Evolutionary conservation across 1,140 invertebrate species (phyloP).

Genomic region (Ceratosolen fusciceps): DNA sequence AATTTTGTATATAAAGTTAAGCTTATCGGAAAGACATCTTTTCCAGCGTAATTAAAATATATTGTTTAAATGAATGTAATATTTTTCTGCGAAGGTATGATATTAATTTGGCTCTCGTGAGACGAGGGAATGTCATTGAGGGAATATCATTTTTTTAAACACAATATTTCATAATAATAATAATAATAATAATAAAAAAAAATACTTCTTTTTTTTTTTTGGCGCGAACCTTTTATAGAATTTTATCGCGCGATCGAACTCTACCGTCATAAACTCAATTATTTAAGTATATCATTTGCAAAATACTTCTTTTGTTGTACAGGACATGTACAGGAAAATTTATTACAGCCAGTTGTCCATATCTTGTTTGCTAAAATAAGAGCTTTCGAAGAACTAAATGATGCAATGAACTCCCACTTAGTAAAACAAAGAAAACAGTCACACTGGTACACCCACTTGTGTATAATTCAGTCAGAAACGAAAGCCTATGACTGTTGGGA

Average conservation of each 20-base stretch:
- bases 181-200: too few species aligned
- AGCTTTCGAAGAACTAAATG: constrained; percentile 35
- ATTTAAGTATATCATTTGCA: constrained; percentile 1
- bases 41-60: too few species aligned
- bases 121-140: too few species aligned
- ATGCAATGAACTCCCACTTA: constrained; percentile 44
- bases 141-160: too few species aligned
- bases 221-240: too few species aligned
- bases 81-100: too few species aligned
- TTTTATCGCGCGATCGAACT: background rate
- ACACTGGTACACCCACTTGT: constrained; percentile 1
- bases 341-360: background rate
- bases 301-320: background rate
- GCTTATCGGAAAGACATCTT: too few species aligned
- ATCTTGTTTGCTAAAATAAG: constrained; percentile 10
- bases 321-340: constrained; percentile 3
- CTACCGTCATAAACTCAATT: background rate
- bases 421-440: constrained; percentile 41
- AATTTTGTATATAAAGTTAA: too few species aligned
- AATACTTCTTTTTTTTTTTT: too few species aligned
- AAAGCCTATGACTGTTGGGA: constrained; percentile 22
- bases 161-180: too few species aligned
- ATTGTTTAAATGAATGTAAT: too few species aligned
- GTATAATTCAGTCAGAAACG: constrained; percentile 11
- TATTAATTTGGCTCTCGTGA: too few species aligned